Base-by-base conservation (phyloP, 35 echinoderm and acorn worm genomes). In the Apostichopus parvimensis region DNA sequence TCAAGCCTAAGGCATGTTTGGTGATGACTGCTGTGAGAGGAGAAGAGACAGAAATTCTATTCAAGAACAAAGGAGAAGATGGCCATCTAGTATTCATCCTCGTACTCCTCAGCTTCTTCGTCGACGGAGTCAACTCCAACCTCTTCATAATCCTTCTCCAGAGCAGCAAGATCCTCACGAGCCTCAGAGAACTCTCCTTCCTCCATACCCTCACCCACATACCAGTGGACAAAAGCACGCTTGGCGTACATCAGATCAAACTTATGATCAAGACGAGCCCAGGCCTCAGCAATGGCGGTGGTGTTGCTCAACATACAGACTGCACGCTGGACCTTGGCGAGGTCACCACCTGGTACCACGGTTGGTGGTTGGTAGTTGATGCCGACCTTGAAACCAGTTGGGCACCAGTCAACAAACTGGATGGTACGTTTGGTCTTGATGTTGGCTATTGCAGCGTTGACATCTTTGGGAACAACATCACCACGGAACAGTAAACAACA, bases 161-260 rank as follows among this genome's bases (percentile, higher is more conserved):
- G 57, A 73, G 93, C 93, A 54, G 93, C 93, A 57, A 94, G 60
- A 91, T 94, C 93, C 52, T 94, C 93, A 86, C 93, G 88, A 94
- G 93, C 93, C 78, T 94, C 93, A 71, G 93, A 58, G 65, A 94
- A 94, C 79, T 94, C 93, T 57, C 93, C 93, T 60, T 94, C 93
- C 88, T 94, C 93, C 93, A 94, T 94, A 91, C 93, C 93, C 73
- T 94, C 93, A 76, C 93, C 93, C 12, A 94, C 93, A 83, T 94
- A 94, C 93, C 93, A 94, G 88, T 94, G 93, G 28, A 94, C 93
- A 71, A 94, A 94, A 72, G 93, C 93, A 84, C 93, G 88, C 88
- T 94, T 94, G 93, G 93, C 77, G 77, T 94, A 94, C 93, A 94
- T 94, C 93, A 94, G 87, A 90, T 94, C 93, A 57, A 94, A 94